Evolutionary conservation across 2,113 vertebrate species (phyloP).

Genomic region (Rhinopomastus cyanomelas): DNA sequence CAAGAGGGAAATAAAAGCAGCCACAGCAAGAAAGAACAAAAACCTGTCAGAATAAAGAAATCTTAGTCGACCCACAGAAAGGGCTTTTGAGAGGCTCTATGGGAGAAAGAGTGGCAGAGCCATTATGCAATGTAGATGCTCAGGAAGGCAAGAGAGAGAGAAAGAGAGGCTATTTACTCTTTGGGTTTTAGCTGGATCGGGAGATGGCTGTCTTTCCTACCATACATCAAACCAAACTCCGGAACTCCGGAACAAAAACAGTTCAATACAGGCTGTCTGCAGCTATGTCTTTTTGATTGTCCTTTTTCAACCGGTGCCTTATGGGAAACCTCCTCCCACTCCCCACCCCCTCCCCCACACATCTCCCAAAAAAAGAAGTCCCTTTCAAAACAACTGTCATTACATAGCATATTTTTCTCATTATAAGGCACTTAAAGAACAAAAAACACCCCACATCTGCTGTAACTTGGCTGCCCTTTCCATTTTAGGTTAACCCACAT

Average conservation of each 20-base stretch:
- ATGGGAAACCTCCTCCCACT: neutral
- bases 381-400: slow-evolving; percentile 42
- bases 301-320: neutral
- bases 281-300: slow-evolving; percentile 29
- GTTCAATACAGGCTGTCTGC: slow-evolving; percentile 43
- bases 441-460: slow-evolving; percentile 59
- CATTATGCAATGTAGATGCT: neutral
- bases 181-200: neutral
- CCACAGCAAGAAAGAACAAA: neutral
- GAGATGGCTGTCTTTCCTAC: neutral
- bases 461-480: slow-evolving; percentile 64
- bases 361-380: neutral
- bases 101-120: neutral
- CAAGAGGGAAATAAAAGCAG: neutral
- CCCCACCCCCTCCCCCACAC: too few relatives aligned
- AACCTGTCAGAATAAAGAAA: slow-evolving; percentile 30
- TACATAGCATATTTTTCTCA: slow-evolving; percentile 54
- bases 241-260: neutral
- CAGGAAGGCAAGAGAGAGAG: neutral
- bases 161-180: neutral
- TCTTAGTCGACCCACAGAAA: neutral
- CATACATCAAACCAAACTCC: neutral
- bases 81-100: neutral
- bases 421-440: slow-evolving; percentile 54
- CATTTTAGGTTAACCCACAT: slow-evolving; percentile 40